Percentiles rank a stretch among this genome's conserved stretches.
phyloP scores from a whole-genome alignment of 1,140 invertebrate genomes.

The Dendroctonus ponderosae region DNA sequence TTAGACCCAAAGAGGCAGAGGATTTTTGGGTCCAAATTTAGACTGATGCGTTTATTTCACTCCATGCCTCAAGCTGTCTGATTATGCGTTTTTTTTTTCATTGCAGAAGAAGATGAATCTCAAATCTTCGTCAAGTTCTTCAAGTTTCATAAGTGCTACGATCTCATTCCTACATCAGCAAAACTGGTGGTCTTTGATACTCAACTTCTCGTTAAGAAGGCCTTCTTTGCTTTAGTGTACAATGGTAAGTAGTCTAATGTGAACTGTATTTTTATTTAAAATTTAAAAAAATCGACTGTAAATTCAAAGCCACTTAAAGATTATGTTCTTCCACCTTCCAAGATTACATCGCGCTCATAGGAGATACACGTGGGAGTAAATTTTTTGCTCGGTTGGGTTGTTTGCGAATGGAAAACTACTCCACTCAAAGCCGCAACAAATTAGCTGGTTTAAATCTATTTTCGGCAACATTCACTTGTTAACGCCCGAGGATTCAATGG shows the following conservation, averaged over 20 bases:
- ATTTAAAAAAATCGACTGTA: not conserved
- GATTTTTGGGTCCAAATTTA: no score
- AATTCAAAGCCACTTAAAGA: no score
- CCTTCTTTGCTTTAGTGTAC: slow-evolving; percentile 97
- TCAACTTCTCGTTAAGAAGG: slow-evolving; percentile 97
- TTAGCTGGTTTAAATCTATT: no score
- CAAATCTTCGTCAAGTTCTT: slow-evolving; percentile 98
- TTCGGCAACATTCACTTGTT: no score
- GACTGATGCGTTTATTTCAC: no score
- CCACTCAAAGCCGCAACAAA: no score
- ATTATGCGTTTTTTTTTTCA: slow-evolving; percentile 44
- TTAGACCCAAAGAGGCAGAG: slow-evolving; percentile 41
- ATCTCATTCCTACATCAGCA: slow-evolving; percentile 97
- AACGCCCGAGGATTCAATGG: no score
- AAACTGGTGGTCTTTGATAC: slow-evolving; percentile 99
- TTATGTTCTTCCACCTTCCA: not conserved
- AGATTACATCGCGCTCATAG: no score
- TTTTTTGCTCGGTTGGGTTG: no score
- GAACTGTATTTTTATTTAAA: not conserved
- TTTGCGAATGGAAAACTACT: no score
- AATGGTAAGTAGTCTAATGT: slow-evolving; percentile 71
- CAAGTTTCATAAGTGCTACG: slow-evolving; percentile 99
- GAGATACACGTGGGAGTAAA: no score
- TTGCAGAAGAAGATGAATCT: slow-evolving; percentile 94
- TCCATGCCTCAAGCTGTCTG: not conserved